Base-by-base conservation (phyloP, 2,113 vertebrate genomes). In the Ifrita kowaldi region DNA sequence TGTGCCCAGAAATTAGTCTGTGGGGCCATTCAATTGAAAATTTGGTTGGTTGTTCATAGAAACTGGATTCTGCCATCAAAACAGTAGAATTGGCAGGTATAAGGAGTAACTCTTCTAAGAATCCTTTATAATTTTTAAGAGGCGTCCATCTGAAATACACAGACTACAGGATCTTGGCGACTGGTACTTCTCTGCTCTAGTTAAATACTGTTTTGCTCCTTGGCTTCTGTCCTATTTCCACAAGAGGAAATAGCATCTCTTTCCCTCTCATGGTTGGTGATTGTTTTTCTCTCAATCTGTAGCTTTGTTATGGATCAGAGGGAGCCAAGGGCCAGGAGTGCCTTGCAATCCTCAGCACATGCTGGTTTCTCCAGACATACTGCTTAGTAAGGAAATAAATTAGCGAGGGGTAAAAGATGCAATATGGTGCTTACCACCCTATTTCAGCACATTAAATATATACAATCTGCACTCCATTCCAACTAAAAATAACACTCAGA, bases 281-380 rank as follows among this genome's bases (percentile, higher is more conserved):
- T 84, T 77, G 52, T 92, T 96, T 93, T 92, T 93, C 68, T 95
- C 77, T 89, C 92, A 89, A 26, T 92, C 92, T 93, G 86, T 81
- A 92, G 95, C 69, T 96, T 93, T 95, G 78, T 87, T 78, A 68
- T 13, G 64, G 68, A 92, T 81, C 65, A 92, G 53, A 63, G 63
- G 16, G 26, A 95, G 56, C 79, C 85, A 88, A 63, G 60, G 90
- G 75, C 71, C 93, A 92, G 63, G 59, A 96, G 85, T 57, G 71
- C 79, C 75, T 93, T 35, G 68, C 75, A 84, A 27, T 65, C 73
- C 57, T 75, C 53, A 87, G 83, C 77, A 87, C 74, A 81, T 19
- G 68, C 60, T 93, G 60, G 0, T 92, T 93, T 86, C 94, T 75
- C 60, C 89, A 88, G 92, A 92, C 79, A 42, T 9, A 44, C 20